Conservation (phyloP, 2,113 vertebrate species). For the Castor canadensis region DNA sequence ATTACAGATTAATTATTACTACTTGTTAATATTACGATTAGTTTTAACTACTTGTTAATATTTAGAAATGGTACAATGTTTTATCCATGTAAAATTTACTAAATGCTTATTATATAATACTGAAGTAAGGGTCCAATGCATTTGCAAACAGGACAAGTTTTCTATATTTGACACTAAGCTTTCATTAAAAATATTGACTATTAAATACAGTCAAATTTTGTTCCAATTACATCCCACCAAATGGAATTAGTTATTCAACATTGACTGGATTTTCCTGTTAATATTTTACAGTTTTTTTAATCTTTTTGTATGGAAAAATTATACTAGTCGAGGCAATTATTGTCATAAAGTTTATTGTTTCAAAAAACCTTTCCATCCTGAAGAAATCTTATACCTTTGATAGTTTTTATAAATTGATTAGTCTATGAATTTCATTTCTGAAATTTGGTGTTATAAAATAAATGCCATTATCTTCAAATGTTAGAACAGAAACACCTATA, state of each 20-base stretch:
- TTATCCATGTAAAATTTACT: neutral
- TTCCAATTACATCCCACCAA: neutral
- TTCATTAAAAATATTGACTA: constrained; percentile 32
- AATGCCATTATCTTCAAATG: neutral
- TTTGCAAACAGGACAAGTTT: neutral
- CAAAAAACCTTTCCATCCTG: neutral
- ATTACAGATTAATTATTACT: neutral
- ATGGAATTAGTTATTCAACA: neutral
- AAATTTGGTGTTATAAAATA: neutral
- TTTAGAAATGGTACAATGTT: neutral
- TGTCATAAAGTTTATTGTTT: neutral
- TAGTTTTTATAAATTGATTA: neutral
- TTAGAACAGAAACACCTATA: neutral
- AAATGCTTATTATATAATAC: neutral
- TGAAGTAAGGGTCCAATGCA: neutral
- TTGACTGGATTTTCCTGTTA: neutral
- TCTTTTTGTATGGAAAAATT: neutral
- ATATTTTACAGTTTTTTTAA: neutral
- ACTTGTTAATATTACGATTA: neutral
- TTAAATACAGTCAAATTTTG: neutral
- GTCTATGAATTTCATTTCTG: neutral
- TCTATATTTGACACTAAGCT: neutral
- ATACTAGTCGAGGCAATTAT: too few relatives aligned
- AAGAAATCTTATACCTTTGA: neutral
- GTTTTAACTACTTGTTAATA: neutral